These are phyloP conservation scores for Thysanoteuthis rhombus DNA, from an alignment of 2,888 invertebrate genomes.

Conservation along the genomic window DNA sequence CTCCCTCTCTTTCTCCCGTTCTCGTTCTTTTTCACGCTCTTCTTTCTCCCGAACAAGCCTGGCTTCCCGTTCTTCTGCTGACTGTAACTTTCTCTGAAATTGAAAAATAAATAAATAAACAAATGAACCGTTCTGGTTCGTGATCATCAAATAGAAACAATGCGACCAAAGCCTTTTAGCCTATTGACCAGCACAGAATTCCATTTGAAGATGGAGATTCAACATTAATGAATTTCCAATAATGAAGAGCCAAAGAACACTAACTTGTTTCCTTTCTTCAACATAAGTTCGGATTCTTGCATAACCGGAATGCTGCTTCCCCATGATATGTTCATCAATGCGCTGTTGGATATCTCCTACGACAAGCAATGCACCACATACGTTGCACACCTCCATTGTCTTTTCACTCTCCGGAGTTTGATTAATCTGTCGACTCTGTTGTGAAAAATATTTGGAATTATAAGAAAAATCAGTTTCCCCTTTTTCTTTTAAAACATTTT, in stretches of 20 bases:
- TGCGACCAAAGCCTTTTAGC: too few relatives aligned
- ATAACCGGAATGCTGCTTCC: constrained; percentile 97
- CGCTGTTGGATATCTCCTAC: constrained; percentile 98
- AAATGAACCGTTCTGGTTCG: not conserved
- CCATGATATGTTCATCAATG: constrained; percentile 96
- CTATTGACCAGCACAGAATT: too few relatives aligned
- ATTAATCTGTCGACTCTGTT: constrained; percentile 26
- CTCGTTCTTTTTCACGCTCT: not conserved
- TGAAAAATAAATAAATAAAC: constrained; percentile 25
- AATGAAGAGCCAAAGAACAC: not conserved
- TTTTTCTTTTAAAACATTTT: too few relatives aligned
- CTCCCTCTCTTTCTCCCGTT: constrained; percentile 25
- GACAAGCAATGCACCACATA: constrained; percentile 98
- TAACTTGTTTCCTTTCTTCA: constrained; percentile 55
- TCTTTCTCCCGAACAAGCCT: constrained; percentile 21
- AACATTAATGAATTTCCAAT: too few relatives aligned
- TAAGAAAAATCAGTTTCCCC: not conserved
- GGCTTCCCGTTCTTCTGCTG: constrained; percentile 37
- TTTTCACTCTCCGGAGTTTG: constrained; percentile 70
- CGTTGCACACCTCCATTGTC: constrained; percentile 98
- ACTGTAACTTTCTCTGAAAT: constrained; percentile 49
- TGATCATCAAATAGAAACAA: too few relatives aligned
- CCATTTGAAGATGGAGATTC: too few relatives aligned
- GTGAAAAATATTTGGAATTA: not conserved
- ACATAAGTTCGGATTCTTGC: constrained; percentile 71